phyloP scores from a whole-genome alignment of 2,797 vertebrate genomes.

The Karalla daura region DNA sequence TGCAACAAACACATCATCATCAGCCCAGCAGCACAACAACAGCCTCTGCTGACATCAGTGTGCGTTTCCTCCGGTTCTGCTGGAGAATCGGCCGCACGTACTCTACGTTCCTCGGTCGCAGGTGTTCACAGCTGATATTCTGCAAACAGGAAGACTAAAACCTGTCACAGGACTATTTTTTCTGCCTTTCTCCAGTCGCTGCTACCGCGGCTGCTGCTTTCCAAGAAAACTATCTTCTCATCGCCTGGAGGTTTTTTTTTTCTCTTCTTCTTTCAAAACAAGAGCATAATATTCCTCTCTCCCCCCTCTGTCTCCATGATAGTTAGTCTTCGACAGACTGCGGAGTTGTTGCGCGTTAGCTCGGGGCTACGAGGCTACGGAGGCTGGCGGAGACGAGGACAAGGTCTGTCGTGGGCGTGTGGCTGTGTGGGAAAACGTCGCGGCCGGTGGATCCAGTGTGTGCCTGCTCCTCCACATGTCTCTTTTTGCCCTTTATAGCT shows the following conservation, averaged over 20 bases:
- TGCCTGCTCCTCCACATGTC: conserved; percentile 28
- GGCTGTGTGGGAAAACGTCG: conserved; percentile 20
- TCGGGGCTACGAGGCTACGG: conserved; percentile 38
- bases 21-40: not conserved
- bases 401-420: conserved; percentile 24
- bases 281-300: conserved; percentile 36
- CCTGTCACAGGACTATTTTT: conserved; percentile 9
- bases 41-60: conserved; percentile 9
- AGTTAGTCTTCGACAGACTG: conserved; percentile 47
- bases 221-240: conserved; percentile 59
- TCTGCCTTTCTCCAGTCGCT: conserved; percentile 5
- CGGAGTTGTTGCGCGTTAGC: conserved; percentile 54
- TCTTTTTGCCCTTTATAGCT: not conserved
- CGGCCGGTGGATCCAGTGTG: conserved; percentile 19
- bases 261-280: conserved; percentile 34
- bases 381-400: conserved; percentile 18
- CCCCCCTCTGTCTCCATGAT: conserved; percentile 25
- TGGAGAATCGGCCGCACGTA: conserved; percentile 21
- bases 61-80: not conserved
- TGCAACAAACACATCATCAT: conserved; percentile 24
- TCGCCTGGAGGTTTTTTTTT: conserved; percentile 52
- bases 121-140: not conserved
- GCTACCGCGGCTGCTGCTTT: conserved; percentile 38
- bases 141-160: not conserved
- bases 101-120: not conserved